Conservation (phyloP, 2,113 vertebrate genomes). For the Deroptyus accipitrinus region DNA sequence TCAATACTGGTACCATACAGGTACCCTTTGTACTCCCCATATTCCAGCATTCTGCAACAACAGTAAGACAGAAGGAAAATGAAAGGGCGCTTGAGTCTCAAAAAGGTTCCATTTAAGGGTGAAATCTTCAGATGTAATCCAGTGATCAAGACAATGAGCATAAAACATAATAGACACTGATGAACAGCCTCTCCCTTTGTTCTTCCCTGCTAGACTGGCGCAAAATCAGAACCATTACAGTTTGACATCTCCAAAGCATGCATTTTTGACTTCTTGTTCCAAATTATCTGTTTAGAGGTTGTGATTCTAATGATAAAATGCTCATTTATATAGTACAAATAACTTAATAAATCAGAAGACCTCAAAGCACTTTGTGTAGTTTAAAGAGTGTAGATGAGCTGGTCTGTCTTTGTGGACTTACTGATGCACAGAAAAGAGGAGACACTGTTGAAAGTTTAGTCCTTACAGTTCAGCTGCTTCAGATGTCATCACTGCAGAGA, state of each 20-base stretch:
- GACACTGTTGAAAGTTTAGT: not conserved
- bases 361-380: not conserved
- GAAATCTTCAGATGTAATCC: not conserved
- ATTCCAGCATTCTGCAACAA: slow-evolving; percentile 87
- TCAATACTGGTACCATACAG: slow-evolving; percentile 91
- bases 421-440: not conserved
- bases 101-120: not conserved
- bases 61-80: not conserved
- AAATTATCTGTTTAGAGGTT: not conserved
- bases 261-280: not conserved
- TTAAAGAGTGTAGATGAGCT: not conserved
- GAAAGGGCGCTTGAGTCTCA: not conserved
- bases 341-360: not conserved
- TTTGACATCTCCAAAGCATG: not conserved
- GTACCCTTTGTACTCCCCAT: slow-evolving; percentile 87
- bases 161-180: not conserved
- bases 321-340: not conserved
- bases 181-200: not conserved
- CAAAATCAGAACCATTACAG: not conserved
- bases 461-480: not conserved
- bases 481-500: not conserved
- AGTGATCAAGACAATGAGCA: not conserved
- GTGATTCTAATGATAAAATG: not conserved
- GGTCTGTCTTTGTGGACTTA: not conserved
- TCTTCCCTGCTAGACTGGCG: not conserved